These are phyloP conservation scores for Dromas ardeola DNA, from an alignment of 2,113 vertebrate species.

Conservation along the genomic window DNA sequence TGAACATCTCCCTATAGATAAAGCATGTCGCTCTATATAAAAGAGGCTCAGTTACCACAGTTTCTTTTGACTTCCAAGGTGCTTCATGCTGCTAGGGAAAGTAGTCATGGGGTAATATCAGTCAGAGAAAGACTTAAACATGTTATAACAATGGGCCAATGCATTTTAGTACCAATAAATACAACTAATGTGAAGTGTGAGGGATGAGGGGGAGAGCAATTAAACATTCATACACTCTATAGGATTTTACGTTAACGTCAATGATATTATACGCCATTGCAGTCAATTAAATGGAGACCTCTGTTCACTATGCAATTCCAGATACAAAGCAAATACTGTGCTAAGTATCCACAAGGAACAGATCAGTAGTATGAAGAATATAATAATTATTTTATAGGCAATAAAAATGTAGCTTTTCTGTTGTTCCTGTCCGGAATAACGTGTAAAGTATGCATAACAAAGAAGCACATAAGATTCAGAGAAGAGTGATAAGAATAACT, in stretches of 20 bases:
- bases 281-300: background rate
- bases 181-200: background rate
- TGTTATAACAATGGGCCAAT: background rate
- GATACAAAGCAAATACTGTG: background rate
- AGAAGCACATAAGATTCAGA: background rate
- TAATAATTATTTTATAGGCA: background rate
- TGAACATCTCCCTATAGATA: background rate
- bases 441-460: background rate
- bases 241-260: background rate
- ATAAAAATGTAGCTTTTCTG: background rate
- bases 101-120: background rate
- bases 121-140: background rate
- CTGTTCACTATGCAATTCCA: background rate
- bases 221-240: background rate
- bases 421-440: background rate
- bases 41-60: background rate
- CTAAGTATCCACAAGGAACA: background rate
- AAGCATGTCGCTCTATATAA: background rate
- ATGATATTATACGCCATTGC: fast-evolving
- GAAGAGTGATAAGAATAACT: background rate
- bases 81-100: background rate
- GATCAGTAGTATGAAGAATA: background rate
- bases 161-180: background rate
- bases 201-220: background rate
- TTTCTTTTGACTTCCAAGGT: background rate